These are phyloP conservation scores for Megathymus violae DNA, from an alignment of 1,140 invertebrate species.

Conservation along the genomic window DNA sequence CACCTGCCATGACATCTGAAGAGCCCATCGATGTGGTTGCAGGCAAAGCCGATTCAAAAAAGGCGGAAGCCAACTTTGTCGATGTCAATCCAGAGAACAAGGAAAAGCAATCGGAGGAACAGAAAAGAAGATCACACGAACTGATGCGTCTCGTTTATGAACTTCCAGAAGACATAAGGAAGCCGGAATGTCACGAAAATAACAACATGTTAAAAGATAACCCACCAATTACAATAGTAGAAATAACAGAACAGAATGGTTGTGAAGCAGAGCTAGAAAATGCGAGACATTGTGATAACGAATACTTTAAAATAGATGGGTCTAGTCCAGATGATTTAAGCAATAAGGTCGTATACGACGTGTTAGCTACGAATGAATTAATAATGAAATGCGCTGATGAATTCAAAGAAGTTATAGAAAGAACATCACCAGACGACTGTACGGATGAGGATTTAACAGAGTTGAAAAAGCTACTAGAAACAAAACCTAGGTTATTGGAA, in stretches of 20 bases:
- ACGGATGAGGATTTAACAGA: slow-evolving; percentile 70
- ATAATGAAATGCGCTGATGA: slow-evolving; percentile 68
- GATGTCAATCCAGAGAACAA: slow-evolving; percentile 54
- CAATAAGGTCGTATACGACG: slow-evolving; percentile 71
- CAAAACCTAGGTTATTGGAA: slow-evolving; percentile 81
- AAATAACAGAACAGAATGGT: slow-evolving; percentile 77
- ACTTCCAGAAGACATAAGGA: slow-evolving; percentile 68
- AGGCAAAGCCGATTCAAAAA: slow-evolving; percentile 66
- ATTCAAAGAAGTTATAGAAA: slow-evolving; percentile 67
- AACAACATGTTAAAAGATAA: slow-evolving; percentile 77
- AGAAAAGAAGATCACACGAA: slow-evolving; percentile 69
- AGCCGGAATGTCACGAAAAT: slow-evolving; percentile 52
- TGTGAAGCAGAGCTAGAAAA: slow-evolving; percentile 66
- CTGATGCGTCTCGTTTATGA: slow-evolving; percentile 81
- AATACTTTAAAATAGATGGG: slow-evolving; percentile 58
- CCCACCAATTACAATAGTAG: slow-evolving; percentile 75
- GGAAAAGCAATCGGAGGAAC: slow-evolving; percentile 54
- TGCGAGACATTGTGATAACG: slow-evolving; percentile 60
- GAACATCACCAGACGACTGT: slow-evolving; percentile 65
- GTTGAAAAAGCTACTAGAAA: slow-evolving; percentile 64
- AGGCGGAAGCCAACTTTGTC: slow-evolving; percentile 56
- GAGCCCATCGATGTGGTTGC: slow-evolving; percentile 69
- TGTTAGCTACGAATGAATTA: slow-evolving; percentile 63
- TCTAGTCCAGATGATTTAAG: slow-evolving; percentile 66
- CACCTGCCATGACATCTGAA: slow-evolving; percentile 74